phyloP scores from a whole-genome alignment of 30 jellyfish, hydroid and myxozoan genomes.

The Turritopsis dohrnii region DNA sequence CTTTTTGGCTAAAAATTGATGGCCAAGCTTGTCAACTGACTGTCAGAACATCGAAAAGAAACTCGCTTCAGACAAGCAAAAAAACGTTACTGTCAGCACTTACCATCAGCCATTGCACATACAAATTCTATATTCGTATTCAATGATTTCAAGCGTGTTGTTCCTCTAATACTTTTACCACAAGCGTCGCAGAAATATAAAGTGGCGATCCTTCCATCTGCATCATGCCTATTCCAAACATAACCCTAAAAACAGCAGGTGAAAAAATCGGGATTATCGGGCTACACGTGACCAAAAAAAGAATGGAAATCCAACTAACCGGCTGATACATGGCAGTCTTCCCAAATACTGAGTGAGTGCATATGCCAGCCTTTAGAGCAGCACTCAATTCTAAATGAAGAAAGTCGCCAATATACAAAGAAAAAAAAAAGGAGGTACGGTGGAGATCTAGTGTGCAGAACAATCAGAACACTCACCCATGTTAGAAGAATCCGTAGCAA shows the following conservation, averaged over 20 bases:
- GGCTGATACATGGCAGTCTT: conserved; percentile 43
- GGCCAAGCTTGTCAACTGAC: background rate
- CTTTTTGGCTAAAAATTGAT: conserved; percentile 21
- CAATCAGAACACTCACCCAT: conserved; percentile 35
- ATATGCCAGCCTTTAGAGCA: conserved; percentile 65
- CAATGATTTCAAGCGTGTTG: conserved; percentile 39
- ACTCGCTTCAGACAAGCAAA: background rate
- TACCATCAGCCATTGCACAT: conserved; percentile 73
- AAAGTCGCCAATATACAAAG: background rate
- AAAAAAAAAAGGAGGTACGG: background rate
- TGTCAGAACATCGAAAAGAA: background rate
- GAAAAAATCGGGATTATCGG: background rate
- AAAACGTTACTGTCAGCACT: background rate
- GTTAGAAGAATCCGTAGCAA: conserved; percentile 56
- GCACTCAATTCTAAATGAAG: conserved; percentile 60
- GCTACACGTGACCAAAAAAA: background rate
- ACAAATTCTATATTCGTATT: conserved; percentile 29
- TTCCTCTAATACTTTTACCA: conserved; percentile 71
- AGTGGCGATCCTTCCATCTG: conserved; percentile 16
- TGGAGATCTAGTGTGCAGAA: background rate
- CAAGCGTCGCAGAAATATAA: conserved; percentile 59
- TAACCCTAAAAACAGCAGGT: conserved; percentile 26
- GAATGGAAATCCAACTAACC: conserved; percentile 28
- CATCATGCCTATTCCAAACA: conserved; percentile 19
- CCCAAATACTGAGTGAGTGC: conserved; percentile 68